Base-by-base conservation (phyloP, 2,113 vertebrate species). In the Callospermophilus lateralis region DNA sequence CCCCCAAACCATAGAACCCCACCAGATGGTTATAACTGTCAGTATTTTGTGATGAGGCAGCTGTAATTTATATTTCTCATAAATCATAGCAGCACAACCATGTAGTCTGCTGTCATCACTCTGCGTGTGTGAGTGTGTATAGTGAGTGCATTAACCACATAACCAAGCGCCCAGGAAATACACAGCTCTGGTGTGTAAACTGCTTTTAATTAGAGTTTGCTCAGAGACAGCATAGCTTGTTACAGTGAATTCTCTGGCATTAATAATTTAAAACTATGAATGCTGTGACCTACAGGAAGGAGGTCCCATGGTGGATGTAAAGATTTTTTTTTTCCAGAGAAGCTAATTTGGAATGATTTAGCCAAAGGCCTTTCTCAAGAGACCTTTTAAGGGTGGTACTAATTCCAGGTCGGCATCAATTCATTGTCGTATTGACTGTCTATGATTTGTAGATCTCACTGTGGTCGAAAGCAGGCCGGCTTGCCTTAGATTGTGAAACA, bases 201-300 rank as follows among this genome's bases (percentile, higher is more conserved):
- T 89, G 58, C 45, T 95, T 95, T 95, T 48, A 89, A 65, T 93
- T 72, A 88, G 42, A 30, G 51, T 79, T 83, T 95, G 48, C n/a
- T 91, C 19, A 0, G 74, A 61, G 53, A 48, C 55, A 91, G 65
- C 65, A 96, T 20, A 90, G 39, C 28, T 84, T 92, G 70, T 45
- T 37, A 93, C 39, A 89, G 55, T 78, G 77, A 94, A 91, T 89
- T 87, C 53, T 79, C 80, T 72, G 42, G 78, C 74, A 96, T 92
- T 92, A 95, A 95, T 95, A 94, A 96, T 95, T 94, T 86, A 61
- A 96, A 94, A 89, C 94, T 67, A 94, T 78, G 96, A 93, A 89
- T 96, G 70, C 63, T 89, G 51, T 96, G 72, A 94, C 53, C 78
- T 94, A 79, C 3, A 95, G 58, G 72, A 96, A 90, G 72, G 45